Percentiles rank a stretch among this genome's conserved stretches.
Conservation (phyloP, 2,797 vertebrate genomes). For the Podarcis lilfordi region DNA sequence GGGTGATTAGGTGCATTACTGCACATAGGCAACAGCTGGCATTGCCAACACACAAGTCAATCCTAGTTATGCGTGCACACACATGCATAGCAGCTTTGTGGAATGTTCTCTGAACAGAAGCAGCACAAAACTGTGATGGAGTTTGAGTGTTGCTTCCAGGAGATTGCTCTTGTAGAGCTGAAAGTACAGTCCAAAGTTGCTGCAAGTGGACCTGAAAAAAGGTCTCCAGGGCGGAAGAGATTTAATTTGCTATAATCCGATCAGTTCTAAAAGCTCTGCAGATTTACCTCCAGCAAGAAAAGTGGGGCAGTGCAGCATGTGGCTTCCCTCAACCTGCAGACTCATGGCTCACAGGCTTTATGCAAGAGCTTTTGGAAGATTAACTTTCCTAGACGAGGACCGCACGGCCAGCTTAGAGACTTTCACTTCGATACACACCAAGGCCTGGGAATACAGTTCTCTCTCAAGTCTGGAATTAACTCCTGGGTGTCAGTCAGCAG, state of each 20-base stretch:
- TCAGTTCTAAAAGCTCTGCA: conserved; percentile 39
- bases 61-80: not conserved
- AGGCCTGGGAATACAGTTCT: not conserved
- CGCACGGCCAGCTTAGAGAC: conserved; percentile 3
- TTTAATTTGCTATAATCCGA: conserved; percentile 33
- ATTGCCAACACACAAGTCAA: not conserved
- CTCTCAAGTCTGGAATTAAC: conserved; percentile 25
- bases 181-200: not conserved
- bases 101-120: conserved; percentile 4
- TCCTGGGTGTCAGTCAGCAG: conserved; percentile 8
- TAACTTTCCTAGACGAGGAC: conserved; percentile 28
- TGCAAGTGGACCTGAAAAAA: not conserved
- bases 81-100: conserved; percentile 13
- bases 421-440: conserved; percentile 18
- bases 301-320: not conserved
- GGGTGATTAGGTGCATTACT: not conserved
- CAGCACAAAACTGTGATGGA: not conserved
- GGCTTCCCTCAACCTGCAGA: conserved; percentile 22
- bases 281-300: conserved; percentile 40
- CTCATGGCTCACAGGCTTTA: not conserved
- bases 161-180: conserved; percentile 10
- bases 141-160: not conserved
- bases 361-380: conserved; percentile 38
- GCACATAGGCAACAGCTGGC: not conserved
- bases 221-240: not conserved